Evolutionary conservation across 2,797 vertebrate genomes (phyloP).

Genomic region (Parauchenoglanis ngamensis): DNA sequence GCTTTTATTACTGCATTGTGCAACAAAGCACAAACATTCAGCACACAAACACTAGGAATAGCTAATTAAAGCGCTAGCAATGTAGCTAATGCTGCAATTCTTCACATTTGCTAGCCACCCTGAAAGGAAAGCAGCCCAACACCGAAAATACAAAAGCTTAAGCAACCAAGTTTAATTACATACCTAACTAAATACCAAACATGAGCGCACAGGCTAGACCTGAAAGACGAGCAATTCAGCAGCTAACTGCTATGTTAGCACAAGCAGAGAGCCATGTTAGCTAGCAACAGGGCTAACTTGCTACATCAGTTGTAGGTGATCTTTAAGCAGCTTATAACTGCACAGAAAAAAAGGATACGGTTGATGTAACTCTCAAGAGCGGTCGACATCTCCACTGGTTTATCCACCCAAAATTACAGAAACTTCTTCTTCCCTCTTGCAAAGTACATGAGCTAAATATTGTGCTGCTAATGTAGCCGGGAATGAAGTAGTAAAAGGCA

Average conservation of each 20-base stretch:
- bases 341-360: conserved; percentile 82
- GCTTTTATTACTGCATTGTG: not conserved
- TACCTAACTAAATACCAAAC: not conserved
- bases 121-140: not conserved
- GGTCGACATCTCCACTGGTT: conserved; percentile 80
- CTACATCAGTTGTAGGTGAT: not conserved
- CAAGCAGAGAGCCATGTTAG: not conserved
- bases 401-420: not conserved
- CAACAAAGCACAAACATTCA: not conserved
- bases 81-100: not conserved
- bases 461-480: not conserved
- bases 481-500: conserved; percentile 19
- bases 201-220: not conserved
- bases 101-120: not conserved
- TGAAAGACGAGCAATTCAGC: not conserved
- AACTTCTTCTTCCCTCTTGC: not conserved
- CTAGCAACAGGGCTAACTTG: not conserved
- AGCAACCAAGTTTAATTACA: not conserved
- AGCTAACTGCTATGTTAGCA: not conserved
- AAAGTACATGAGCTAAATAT: not conserved
- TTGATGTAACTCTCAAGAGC: conserved; percentile 94
- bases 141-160: not conserved
- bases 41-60: not conserved
- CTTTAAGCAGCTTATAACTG: not conserved
- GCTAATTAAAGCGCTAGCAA: not conserved